Conservation (phyloP, 1,140 invertebrate species). For the Heliconius hermathena region DNA sequence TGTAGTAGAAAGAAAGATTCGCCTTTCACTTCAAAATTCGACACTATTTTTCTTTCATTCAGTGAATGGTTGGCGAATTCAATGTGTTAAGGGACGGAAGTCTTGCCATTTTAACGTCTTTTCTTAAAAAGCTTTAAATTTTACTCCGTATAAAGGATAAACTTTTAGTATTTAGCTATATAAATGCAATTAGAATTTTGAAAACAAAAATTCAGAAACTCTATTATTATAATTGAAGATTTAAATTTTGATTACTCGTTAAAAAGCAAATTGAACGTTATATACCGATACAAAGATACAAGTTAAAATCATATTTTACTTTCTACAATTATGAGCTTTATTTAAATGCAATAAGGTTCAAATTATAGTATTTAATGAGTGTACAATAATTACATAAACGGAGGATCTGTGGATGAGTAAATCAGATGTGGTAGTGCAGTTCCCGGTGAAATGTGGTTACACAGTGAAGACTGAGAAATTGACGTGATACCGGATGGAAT, state of each 20-base stretch:
- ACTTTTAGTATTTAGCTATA: not conserved
- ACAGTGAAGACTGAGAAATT: not conserved
- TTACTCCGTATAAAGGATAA: not conserved
- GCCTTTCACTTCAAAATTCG: not conserved
- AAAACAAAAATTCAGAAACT: too few species aligned
- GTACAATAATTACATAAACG: slow-evolving; percentile 1
- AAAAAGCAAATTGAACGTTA: not conserved
- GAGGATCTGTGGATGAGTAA: slow-evolving; percentile 60
- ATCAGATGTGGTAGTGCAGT: slow-evolving; percentile 63
- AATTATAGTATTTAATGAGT: not conserved
- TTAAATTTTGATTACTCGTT: not conserved
- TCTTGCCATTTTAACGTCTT: slow-evolving; percentile 13
- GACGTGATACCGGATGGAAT: not conserved
- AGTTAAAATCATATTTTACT: not conserved
- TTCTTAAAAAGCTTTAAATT: not conserved
- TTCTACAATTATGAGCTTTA: not conserved
- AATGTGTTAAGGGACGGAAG: slow-evolving; percentile 13
- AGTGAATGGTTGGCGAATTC: slow-evolving; percentile 11
- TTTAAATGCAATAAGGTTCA: not conserved
- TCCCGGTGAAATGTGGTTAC: slow-evolving; percentile 43
- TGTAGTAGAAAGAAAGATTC: slow-evolving; percentile 7
- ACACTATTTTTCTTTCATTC: slow-evolving; percentile 14
- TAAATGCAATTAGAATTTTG: too few species aligned
- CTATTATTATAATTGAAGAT: not conserved
- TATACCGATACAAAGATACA: not conserved